Percentiles rank a stretch among this genome's conserved stretches.
Conservation (phyloP, 2,113 vertebrate species). For the Megaceryle maxima region DNA sequence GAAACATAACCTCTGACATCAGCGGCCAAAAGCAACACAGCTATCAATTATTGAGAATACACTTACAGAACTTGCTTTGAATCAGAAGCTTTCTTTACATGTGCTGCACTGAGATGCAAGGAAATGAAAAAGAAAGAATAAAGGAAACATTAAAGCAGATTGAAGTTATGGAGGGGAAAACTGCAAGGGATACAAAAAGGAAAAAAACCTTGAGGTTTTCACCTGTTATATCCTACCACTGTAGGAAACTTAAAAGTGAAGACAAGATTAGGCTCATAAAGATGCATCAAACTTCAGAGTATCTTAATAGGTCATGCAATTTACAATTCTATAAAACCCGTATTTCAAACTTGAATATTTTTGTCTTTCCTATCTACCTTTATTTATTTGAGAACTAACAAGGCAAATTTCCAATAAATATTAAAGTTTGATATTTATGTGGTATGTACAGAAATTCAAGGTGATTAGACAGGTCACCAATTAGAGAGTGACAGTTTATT, state of each 20-base stretch:
- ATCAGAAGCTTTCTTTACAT: constrained; percentile 67
- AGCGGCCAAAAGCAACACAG: neutral
- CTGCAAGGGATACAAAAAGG: neutral
- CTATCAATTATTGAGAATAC: neutral
- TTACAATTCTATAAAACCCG: neutral
- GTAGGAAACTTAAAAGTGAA: neutral
- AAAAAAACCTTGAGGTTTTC: neutral
- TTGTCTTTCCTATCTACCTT: neutral
- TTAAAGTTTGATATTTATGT: neutral
- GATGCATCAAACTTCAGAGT: neutral
- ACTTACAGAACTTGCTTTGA: constrained; percentile 79
- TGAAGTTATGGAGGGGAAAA: neutral
- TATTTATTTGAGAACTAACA: neutral
- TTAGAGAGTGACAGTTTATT: neutral
- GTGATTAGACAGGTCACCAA: neutral
- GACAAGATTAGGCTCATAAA: neutral
- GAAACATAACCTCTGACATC: neutral
- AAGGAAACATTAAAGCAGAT: neutral
- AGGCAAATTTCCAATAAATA: neutral
- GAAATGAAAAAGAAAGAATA: constrained; percentile 3
- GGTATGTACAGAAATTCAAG: neutral
- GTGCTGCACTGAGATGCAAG: constrained; percentile 60
- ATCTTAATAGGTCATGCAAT: neutral
- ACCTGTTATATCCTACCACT: too few relatives aligned
- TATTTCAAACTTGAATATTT: neutral